Evolutionary conservation across 2,113 vertebrate genomes (phyloP).

Genomic region (Chloroceryle aenea): DNA sequence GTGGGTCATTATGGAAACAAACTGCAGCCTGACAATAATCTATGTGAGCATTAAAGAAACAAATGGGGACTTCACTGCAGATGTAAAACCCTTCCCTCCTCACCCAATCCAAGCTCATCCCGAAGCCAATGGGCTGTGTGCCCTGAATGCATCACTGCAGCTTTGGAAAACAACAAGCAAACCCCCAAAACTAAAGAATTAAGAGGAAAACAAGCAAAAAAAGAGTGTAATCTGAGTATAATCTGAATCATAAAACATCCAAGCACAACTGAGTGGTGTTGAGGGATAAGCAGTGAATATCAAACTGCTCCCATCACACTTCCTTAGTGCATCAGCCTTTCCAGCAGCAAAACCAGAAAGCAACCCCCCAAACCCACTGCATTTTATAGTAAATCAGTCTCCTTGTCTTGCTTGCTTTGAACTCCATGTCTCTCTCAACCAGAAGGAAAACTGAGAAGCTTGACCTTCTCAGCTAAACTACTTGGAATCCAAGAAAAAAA

Average conservation of each 20-base stretch:
- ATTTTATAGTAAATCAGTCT: not conserved
- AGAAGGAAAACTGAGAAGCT: no score
- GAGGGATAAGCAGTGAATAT: not conserved
- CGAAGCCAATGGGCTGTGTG: not conserved
- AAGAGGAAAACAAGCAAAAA: not conserved
- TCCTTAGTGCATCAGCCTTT: not conserved
- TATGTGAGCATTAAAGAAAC: constrained; percentile 45
- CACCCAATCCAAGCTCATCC: no score
- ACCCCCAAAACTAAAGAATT: not conserved
- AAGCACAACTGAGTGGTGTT: not conserved
- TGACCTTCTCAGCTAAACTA: no score
- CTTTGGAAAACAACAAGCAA: not conserved
- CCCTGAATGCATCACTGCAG: constrained; percentile 43
- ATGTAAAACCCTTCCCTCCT: constrained; percentile 8
- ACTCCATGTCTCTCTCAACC: not conserved
- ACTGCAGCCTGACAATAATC: not conserved
- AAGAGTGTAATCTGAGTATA: constrained; percentile 36
- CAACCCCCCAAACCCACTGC: no score
- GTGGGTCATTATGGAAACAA: constrained; percentile 11
- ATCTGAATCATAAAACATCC: constrained; percentile 7
- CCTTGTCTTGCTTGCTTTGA: not conserved
- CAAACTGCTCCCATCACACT: not conserved
- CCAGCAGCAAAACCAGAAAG: not conserved
- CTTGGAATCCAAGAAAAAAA: no score
- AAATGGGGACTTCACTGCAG: constrained; percentile 28